Evolutionary conservation across 2,888 invertebrate genomes (phyloP).

Genomic region (Silvanus unidentatus): DNA sequence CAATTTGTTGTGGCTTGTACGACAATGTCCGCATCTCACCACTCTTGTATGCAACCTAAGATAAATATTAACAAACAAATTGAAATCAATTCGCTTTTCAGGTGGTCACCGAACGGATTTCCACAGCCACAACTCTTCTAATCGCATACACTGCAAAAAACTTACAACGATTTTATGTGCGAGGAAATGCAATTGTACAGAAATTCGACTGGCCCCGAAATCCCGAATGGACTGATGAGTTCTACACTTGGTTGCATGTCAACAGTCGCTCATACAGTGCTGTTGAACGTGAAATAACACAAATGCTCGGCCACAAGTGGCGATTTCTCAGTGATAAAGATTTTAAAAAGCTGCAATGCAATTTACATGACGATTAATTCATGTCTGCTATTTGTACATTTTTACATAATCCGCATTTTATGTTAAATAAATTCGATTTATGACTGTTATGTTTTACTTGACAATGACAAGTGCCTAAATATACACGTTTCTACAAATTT

Average conservation of each 20-base stretch:
- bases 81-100: constrained; percentile 41
- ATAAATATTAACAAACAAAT: not conserved
- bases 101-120: constrained; percentile 70
- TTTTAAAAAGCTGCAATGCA: constrained; percentile 51
- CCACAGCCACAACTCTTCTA: constrained; percentile 68
- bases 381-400: no score
- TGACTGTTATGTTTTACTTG: no score
- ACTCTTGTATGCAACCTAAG: constrained; percentile 52
- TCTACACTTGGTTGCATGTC: constrained; percentile 58
- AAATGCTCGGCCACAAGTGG: constrained; percentile 64
- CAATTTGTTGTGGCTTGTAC: constrained; percentile 58
- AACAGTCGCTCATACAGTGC: constrained; percentile 58
- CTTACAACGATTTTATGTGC: constrained; percentile 57
- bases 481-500: not conserved
- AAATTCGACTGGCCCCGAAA: constrained; percentile 64
- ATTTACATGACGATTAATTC: constrained; percentile 29
- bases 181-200: constrained; percentile 66
- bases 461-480: no score
- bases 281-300: constrained; percentile 64
- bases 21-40: constrained; percentile 61
- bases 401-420: no score
- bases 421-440: no score
- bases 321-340: constrained; percentile 59
- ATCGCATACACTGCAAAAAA: constrained; percentile 60
- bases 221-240: constrained; percentile 62